Base-by-base conservation (phyloP, 2,888 invertebrate genomes). In the Frankliniella fusca region DNA sequence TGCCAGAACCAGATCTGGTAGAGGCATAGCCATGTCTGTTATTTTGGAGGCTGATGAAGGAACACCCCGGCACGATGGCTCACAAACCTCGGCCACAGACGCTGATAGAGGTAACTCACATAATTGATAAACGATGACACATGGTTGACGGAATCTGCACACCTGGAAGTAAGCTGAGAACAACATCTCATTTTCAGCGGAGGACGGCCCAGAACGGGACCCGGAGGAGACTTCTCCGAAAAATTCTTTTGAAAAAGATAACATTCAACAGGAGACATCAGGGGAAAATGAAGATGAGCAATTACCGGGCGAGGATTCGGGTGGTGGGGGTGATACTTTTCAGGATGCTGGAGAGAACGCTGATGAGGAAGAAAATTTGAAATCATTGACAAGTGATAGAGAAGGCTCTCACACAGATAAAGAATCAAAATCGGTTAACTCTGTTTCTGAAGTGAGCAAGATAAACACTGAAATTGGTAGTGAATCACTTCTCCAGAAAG, bases 251-350 rank as follows among this genome's bases (percentile, higher is more conserved):
- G 10, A 15, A 65, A 65, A 65, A 38, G 65, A 12, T 61, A 38
- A 65, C 38, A 7, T 38, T 23, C 15, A 0, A 5, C 27, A 2
- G 5, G 61, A 50, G 65, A 8, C 10, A 54, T 15, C 8, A 61
- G 23, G 80, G 12, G 82, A 81, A 76, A 28, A 83, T 85, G 81
- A 81, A 83, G 23, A 84, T 84, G 80, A 84, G 85, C 81, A 85
- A 85, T 82, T 83, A 83, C 80, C 54, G 80, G 49, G 83, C 83
- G 54, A 84, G 84, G 81, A 84, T 82, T 82, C 82, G 83, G 83
- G 82, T 83, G 84, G 83, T 83, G 84, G 84, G 84, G 84, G 82
- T 83, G 83, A 84, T 38, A 83, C 54, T 28, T 61, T 81, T 38
- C 82, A 81, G 81, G 82, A 83, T 80, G 81, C 38, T 48, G 81